A percentile compares a stretch with the other conserved stretches of the same genome.
phyloP scores from a whole-genome alignment of 2,113 vertebrate genomes.

The Gracilinanus agilis region DNA sequence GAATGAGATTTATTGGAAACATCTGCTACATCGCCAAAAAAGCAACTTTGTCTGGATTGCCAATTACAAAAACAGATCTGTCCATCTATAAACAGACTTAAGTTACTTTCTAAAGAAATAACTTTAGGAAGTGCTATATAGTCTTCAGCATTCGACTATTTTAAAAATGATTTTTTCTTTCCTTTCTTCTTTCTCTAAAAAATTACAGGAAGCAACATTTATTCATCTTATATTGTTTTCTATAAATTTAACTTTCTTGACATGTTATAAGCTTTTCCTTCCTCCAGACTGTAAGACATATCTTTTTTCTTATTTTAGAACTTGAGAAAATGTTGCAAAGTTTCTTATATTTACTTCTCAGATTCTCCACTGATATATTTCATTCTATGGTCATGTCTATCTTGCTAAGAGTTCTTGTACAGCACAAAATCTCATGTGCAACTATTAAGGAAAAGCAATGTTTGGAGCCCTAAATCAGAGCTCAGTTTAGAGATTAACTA shows the following conservation, averaged over 20 bases:
- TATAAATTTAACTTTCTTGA: slow-evolving; percentile 18
- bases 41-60: neutral
- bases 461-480: neutral
- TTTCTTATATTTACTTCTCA: slow-evolving; percentile 23
- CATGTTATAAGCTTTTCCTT: slow-evolving; percentile 21
- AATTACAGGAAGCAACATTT: neutral
- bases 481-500: neutral
- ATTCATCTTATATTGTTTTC: neutral
- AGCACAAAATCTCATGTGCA: neutral
- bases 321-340: slow-evolving; percentile 28
- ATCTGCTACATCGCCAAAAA: slow-evolving; percentile 63
- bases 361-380: neutral
- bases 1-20: slow-evolving; percentile 63
- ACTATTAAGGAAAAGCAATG: slow-evolving; percentile 19
- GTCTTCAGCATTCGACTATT: neutral
- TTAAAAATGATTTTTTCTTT: neutral
- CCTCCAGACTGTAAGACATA: neutral
- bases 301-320: slow-evolving; percentile 18
- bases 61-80: slow-evolving; percentile 26
- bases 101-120: slow-evolving; percentile 14
- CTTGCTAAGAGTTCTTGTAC: slow-evolving; percentile 25
- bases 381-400: neutral
- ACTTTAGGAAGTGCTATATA: neutral
- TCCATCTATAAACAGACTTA: slow-evolving; percentile 41
- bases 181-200: neutral